These are phyloP conservation scores for Caenorhabditis tropicalis DNA, from an alignment of 1,140 invertebrate species.

Conservation along the genomic window DNA sequence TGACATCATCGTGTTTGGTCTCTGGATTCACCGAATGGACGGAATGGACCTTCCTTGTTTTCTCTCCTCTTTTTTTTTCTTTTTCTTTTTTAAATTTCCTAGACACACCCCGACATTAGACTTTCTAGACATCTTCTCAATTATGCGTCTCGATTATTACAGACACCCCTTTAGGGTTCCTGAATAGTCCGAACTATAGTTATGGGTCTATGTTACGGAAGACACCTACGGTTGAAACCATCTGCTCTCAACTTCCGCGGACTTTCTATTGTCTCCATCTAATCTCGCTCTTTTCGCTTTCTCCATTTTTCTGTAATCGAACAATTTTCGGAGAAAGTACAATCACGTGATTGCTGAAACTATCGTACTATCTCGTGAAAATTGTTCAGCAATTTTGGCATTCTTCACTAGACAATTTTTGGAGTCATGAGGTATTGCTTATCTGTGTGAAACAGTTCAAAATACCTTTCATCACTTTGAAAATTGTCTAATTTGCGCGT, in stretches of 20 bases:
- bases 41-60: background rate
- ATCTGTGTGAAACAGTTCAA: background rate
- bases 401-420: constrained; percentile 17
- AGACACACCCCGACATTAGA: constrained; percentile 19
- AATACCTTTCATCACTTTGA: background rate
- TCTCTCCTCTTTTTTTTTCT: background rate
- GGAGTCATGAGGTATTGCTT: background rate
- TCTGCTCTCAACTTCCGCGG: constrained; percentile 18
- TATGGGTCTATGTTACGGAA: constrained; percentile 39
- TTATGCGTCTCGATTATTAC: constrained; percentile 18
- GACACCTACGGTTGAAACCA: constrained; percentile 41
- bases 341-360: background rate
- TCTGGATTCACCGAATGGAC: background rate
- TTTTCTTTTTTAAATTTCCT: background rate
- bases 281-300: background rate
- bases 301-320: background rate
- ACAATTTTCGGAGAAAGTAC: background rate
- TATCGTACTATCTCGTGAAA: background rate
- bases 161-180: background rate
- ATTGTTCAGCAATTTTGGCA: background rate
- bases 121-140: constrained; percentile 22
- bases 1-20: background rate
- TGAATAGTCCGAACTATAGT: constrained; percentile 26
- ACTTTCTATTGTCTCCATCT: constrained; percentile 38
- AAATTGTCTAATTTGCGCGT: constrained; percentile 31